Base-by-base conservation (phyloP, 2,888 invertebrate species). In the Cyaniris semiargus region DNA sequence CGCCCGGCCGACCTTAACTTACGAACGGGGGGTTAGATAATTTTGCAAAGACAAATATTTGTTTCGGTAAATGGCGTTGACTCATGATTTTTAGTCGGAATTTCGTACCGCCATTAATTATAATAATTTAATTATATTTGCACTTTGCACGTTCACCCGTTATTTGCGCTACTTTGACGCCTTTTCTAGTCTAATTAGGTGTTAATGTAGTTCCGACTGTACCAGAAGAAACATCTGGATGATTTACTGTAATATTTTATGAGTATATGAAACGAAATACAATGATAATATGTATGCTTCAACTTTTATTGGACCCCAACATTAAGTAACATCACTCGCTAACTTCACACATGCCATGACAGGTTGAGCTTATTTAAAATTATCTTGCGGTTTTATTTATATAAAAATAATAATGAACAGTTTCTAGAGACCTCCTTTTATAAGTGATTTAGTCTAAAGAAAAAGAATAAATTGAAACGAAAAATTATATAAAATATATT, bases 1-100 rank as follows among this genome's bases (percentile, higher is more conserved):
- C 79, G 75, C 71, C 79, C 78, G 60, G 77, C 77, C 78, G 77
- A 77, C 78, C 75, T 76, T 78, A 79, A 80, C 79, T 79, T 80
- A 80, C 78, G 78, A 75, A 78, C 71, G 74, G 76, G 76, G 78
- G 80, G 80, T 75, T 80, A 78, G 76, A 78, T 79, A 79, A 81
- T 78, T 79, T 78, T 58, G 75, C 74, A 76, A 75, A 78, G 70
- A 75, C 76, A 79, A 80, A 79, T 80, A 81, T 81, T 81, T 76
- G 75, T 75, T 74, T 58, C 21, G 77, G 77, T 77, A 74, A 74
- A 74, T 27, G 74, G 74, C 74, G 74, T 74, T 53, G 74, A 74
- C 44, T 74, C 74, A 27, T 74, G 74, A 74, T 74, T 53, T 74
- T 74, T 38, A 21, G 23, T 21, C n/a, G 72, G 23, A 74, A 27